Conservation (phyloP, 2,888 invertebrate species). For the Euplexia lucipara region DNA sequence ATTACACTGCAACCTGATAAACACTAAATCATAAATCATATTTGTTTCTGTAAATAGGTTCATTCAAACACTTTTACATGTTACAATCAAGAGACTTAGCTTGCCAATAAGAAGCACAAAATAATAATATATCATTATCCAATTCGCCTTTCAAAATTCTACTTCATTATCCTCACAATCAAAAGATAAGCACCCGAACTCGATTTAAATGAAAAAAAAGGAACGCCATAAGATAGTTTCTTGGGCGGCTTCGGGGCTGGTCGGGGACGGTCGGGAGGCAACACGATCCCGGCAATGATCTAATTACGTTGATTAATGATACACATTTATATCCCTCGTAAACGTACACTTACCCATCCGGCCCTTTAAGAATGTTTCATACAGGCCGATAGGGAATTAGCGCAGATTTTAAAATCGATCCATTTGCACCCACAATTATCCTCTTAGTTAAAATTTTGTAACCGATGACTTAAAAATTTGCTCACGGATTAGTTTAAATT, state of each 20-base stretch:
- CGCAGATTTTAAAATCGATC: conserved; percentile 20
- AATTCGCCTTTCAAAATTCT: conserved; percentile 16
- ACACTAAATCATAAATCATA: too few species aligned
- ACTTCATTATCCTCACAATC: conserved; percentile 43
- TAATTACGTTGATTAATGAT: conserved; percentile 90
- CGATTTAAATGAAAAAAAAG: conserved; percentile 57
- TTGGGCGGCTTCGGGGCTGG: conserved; percentile 48
- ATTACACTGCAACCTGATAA: too few species aligned
- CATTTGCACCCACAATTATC: background rate
- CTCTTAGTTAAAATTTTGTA: background rate
- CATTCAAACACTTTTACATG: too few species aligned
- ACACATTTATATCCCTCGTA: conserved; percentile 86
- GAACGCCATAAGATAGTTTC: conserved; percentile 71
- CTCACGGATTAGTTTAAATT: background rate
- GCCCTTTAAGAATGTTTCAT: conserved; percentile 71
- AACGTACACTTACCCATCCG: conserved; percentile 79
- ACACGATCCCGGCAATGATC: conserved; percentile 88
- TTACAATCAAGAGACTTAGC: too few species aligned
- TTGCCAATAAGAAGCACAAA: background rate
- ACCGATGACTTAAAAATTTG: background rate
- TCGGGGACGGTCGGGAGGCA: conserved; percentile 68
- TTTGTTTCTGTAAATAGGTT: too few species aligned
- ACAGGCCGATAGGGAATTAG: conserved; percentile 50
- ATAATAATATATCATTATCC: background rate
- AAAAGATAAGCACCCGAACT: conserved; percentile 56